Conservation (phyloP, 2,888 invertebrate species). For the Osmoderma eremita region DNA sequence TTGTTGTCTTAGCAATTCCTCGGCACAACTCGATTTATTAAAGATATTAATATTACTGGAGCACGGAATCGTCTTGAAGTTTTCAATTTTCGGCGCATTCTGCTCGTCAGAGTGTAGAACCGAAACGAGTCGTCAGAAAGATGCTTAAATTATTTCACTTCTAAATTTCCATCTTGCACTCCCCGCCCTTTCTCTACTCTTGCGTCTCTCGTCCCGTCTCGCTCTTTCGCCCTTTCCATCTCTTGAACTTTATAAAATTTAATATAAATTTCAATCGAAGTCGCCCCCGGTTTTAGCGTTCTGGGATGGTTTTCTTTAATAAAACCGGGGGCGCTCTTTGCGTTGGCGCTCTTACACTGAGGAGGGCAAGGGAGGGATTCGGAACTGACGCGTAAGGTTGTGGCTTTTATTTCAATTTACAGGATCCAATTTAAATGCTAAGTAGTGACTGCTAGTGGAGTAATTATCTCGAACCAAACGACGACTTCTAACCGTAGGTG, state of each 20-base stretch:
- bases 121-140: conserved; percentile 13
- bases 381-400: conserved; percentile 14
- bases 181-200: background rate
- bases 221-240: background rate
- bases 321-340: background rate
- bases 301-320: conserved; percentile 16
- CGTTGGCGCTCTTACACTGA: conserved; percentile 1
- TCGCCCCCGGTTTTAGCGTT: conserved; percentile 6
- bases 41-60: conserved; percentile 17
- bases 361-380: background rate
- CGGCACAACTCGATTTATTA: conserved; percentile 19
- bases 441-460: conserved; percentile 51
- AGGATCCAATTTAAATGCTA: conserved; percentile 52
- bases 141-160: conserved; percentile 35
- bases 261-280: conserved; percentile 41
- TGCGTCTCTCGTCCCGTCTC: background rate
- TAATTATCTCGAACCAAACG: conserved; percentile 48
- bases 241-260: conserved; percentile 37
- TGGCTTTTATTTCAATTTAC: conserved; percentile 47
- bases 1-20: conserved; percentile 17
- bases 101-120: background rate
- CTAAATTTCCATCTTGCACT: conserved; percentile 22
- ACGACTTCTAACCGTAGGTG: conserved; percentile 39
- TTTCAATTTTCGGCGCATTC: conserved; percentile 22
- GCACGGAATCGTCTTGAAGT: conserved; percentile 6